Evolutionary conservation across 2,113 vertebrate species (phyloP).

Genomic region (Chloropsis cyanopogon): DNA sequence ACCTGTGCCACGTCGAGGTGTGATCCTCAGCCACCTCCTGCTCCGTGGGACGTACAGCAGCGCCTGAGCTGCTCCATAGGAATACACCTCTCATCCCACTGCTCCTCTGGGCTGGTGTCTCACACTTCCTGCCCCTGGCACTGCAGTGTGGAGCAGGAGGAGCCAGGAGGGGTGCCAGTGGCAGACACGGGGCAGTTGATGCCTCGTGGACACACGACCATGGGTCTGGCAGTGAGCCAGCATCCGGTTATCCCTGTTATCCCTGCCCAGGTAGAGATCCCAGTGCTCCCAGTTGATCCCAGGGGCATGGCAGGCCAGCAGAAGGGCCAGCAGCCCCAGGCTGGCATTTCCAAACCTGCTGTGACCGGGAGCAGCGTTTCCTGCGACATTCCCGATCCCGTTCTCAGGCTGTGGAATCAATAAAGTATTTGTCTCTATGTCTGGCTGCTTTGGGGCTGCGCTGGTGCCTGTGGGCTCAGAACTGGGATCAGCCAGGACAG

Average conservation of each 20-base stretch:
- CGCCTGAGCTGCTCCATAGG: fast-evolving
- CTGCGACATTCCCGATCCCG: background rate
- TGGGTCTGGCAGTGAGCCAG: background rate
- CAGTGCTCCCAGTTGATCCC: background rate
- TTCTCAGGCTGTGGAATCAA: conserved; percentile 5
- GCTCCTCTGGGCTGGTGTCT: background rate
- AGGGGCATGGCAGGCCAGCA: background rate
- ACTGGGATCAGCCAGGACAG: background rate
- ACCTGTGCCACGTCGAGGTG: background rate
- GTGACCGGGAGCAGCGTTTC: background rate
- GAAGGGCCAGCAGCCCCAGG: background rate
- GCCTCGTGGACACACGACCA: fast-evolving
- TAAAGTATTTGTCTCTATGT: background rate
- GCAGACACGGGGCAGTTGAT: fast-evolving
- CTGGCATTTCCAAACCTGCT: background rate
- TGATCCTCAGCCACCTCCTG: background rate
- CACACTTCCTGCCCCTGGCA: background rate
- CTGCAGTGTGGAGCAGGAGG: background rate
- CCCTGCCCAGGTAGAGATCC: background rate
- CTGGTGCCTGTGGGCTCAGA: background rate
- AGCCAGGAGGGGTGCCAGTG: background rate
- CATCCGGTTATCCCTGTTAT: background rate
- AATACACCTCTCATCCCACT: fast-evolving
- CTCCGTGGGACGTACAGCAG: fast-evolving
- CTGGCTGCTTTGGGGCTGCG: fast-evolving